Conservation (phyloP, 1,140 invertebrate genomes). For the Chrysoperla carnea region DNA sequence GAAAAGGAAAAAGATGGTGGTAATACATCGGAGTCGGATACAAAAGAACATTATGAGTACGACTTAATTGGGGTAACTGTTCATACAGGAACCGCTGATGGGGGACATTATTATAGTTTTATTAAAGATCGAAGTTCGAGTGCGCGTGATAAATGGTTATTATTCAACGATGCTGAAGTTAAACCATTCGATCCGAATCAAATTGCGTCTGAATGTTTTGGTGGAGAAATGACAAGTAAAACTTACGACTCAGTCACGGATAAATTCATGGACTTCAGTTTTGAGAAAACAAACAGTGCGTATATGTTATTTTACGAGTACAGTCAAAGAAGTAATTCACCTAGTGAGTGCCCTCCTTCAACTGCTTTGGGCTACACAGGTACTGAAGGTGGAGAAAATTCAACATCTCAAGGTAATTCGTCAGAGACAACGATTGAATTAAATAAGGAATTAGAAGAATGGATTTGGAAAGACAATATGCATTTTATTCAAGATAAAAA, state of each 20-base stretch:
- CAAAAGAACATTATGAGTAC: conserved; percentile 50
- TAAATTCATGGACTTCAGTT: conserved; percentile 93
- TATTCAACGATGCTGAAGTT: conserved; percentile 93
- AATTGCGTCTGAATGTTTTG: conserved; percentile 88
- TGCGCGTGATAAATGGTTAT: conserved; percentile 74
- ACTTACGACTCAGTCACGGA: conserved; percentile 91
- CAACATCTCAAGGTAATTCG: conserved; percentile 11
- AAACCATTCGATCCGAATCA: conserved; percentile 89
- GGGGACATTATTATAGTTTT: conserved; percentile 93
- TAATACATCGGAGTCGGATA: background rate
- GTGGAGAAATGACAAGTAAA: conserved; percentile 93
- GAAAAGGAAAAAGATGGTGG: background rate
- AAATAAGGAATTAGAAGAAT: conserved; percentile 65
- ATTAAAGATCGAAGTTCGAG: conserved; percentile 64
- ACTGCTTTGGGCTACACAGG: conserved; percentile 20
- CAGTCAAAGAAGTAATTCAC: conserved; percentile 22
- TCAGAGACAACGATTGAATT: conserved; percentile 28
- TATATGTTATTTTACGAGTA: conserved; percentile 96
- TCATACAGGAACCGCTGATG: conserved; percentile 90
- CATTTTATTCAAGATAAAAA: conserved; percentile 89
- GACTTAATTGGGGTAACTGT: conserved; percentile 91
- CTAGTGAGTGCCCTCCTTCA: conserved; percentile 12
- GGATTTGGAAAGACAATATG: conserved; percentile 94
- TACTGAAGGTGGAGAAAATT: conserved; percentile 10
- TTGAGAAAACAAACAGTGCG: conserved; percentile 93